Percentiles rank a stretch among this genome's conserved stretches.
These are phyloP conservation scores for Epinotia demarniana DNA, from an alignment of 2,888 invertebrate species.

Conservation along the genomic window DNA sequence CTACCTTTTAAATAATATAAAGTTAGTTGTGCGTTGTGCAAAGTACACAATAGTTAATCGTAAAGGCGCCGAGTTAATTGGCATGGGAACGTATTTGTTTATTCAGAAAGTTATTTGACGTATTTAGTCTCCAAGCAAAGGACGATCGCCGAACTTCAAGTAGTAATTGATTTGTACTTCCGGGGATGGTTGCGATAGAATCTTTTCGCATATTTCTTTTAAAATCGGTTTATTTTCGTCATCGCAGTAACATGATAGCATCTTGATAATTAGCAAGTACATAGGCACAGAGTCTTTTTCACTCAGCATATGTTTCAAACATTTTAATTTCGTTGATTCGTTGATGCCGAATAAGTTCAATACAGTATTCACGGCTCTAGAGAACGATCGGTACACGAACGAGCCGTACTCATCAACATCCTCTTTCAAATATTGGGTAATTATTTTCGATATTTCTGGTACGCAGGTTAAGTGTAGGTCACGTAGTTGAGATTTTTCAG, in stretches of 20 bases:
- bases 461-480: constrained; percentile 8
- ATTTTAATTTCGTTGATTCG: neutral
- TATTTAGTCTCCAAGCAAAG: neutral
- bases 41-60: neutral
- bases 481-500: constrained; percentile 1
- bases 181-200: constrained; percentile 21
- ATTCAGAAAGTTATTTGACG: neutral
- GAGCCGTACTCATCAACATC: constrained; percentile 17
- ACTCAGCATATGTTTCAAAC: constrained; percentile 10
- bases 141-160: constrained; percentile 21
- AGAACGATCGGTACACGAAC: constrained; percentile 14
- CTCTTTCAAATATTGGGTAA: constrained; percentile 27
- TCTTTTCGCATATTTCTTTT: constrained; percentile 7
- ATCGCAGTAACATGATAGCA: constrained; percentile 14
- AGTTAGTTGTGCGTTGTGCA: neutral
- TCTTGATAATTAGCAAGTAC: constrained; percentile 24
- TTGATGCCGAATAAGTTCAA: constrained; percentile 1
- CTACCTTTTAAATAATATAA: neutral
- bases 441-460: constrained; percentile 19
- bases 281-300: constrained; percentile 29
- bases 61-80: neutral
- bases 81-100: neutral
- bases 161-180: constrained; percentile 32
- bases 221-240: neutral
- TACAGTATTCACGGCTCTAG: neutral